Percentiles rank a stretch among this genome's conserved stretches.
Evolutionary conservation across 2,797 vertebrate species (phyloP).

Genomic region (Acanthis flammea): DNA sequence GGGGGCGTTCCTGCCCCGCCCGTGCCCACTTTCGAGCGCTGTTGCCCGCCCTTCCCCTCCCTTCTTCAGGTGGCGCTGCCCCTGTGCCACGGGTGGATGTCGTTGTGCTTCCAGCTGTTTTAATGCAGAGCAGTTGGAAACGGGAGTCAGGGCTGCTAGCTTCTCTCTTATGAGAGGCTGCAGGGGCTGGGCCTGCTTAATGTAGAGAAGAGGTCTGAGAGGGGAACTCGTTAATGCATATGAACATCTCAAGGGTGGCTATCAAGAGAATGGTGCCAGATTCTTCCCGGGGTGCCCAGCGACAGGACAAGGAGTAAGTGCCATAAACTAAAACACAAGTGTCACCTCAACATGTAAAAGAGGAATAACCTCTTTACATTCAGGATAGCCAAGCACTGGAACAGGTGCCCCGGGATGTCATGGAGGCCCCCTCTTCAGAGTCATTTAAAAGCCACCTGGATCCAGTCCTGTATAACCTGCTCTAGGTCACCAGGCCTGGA

Average conservation of each 20-base stretch:
- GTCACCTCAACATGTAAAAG: neutral
- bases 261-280: neutral
- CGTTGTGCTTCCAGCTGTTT: neutral
- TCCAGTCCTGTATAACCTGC: neutral
- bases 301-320: neutral
- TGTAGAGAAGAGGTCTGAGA: neutral
- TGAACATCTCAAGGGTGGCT: neutral
- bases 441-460: neutral
- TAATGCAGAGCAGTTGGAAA: neutral
- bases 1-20: too few species aligned
- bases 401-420: neutral
- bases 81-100: rapidly evolving
- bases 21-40: rapidly evolving
- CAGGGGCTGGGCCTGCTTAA: neutral
- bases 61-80: neutral
- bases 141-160: rapidly evolving
- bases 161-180: neutral
- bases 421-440: too few species aligned
- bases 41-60: neutral
- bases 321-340: neutral
- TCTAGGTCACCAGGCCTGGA: neutral
- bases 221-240: too few species aligned
- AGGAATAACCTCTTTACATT: neutral
- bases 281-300: neutral
- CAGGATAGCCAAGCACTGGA: neutral